phyloP scores from a whole-genome alignment of 2,888 invertebrate species.

The Palloptera scutellata region DNA sequence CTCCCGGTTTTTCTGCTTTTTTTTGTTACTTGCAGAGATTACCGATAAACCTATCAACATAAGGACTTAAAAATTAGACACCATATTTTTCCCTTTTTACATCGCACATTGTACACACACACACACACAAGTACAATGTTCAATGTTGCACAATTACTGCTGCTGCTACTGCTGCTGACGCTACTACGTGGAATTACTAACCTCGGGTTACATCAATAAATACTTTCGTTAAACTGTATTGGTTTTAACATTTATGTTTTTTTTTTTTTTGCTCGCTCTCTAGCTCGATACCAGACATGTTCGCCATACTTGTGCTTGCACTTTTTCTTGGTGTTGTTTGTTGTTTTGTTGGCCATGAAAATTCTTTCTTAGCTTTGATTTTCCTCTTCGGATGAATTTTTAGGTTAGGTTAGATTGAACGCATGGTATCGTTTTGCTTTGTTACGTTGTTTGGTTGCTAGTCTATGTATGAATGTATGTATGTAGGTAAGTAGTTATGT shows the following conservation, averaged over 20 bases:
- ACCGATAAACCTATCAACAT: constrained; percentile 41
- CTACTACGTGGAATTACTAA: background rate
- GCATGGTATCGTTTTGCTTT: too few relatives aligned
- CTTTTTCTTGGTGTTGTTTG: background rate
- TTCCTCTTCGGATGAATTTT: too few relatives aligned
- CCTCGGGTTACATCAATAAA: constrained; percentile 7
- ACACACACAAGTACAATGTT: background rate
- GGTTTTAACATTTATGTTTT: background rate
- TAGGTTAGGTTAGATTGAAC: too few relatives aligned
- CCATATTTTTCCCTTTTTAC: too few relatives aligned
- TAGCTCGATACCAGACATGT: too few relatives aligned
- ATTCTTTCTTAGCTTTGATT: background rate
- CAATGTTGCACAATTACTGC: constrained; percentile 3
- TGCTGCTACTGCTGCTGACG: background rate
- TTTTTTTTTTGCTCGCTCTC: too few relatives aligned
- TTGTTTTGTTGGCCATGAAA: background rate
- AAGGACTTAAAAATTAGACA: constrained; percentile 20
- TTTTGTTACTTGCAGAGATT: constrained; percentile 36
- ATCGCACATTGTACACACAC: too few relatives aligned
- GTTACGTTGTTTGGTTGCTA: background rate
- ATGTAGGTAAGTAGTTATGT: constrained; percentile 38
- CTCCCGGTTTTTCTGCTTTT: background rate
- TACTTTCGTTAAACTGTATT: constrained; percentile 21
- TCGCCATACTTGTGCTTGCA: too few relatives aligned
- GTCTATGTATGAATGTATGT: constrained; percentile 8